Percentiles rank a stretch among this genome's conserved stretches.
phyloP scores from a whole-genome alignment of 2,888 invertebrate genomes.

The Kuschelorhynchus macadamiae region DNA sequence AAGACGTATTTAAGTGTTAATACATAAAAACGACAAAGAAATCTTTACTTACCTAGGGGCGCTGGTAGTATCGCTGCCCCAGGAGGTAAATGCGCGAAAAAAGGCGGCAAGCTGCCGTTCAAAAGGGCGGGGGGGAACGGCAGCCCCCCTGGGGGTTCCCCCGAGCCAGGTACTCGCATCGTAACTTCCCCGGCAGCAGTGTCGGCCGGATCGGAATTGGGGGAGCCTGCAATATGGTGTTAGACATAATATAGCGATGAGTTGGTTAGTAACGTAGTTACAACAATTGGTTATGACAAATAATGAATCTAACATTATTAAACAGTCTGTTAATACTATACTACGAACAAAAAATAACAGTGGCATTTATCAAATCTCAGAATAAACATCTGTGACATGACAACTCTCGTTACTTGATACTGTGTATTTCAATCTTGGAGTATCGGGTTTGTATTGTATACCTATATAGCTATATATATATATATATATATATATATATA shows the following conservation, averaged over 20 bases:
- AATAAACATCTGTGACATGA: no score
- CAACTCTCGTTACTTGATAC: no score
- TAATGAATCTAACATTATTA: no score
- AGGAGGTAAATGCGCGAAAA: constrained; percentile 74
- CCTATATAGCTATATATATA: no score
- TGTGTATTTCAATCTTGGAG: no score
- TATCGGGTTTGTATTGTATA: no score
- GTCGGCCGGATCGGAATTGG: constrained; percentile 77
- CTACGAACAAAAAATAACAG: no score
- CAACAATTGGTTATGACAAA: neutral
- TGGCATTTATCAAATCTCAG: no score
- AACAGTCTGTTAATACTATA: no score
- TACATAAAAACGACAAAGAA: no score
- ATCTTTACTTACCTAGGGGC: constrained; percentile 54
- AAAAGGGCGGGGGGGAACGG: constrained; percentile 71
- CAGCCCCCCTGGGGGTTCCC: constrained; percentile 67
- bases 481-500: no score
- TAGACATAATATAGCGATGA: constrained; percentile 11
- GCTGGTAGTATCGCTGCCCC: constrained; percentile 73
- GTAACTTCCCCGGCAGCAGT: constrained; percentile 77
- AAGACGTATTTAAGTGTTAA: no score
- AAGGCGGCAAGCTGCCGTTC: constrained; percentile 67
- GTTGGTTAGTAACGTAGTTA: constrained; percentile 9
- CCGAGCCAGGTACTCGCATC: constrained; percentile 74
- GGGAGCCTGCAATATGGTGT: constrained; percentile 51